Percentiles rank a stretch among this genome's conserved stretches.
Conservation (phyloP, 2,113 vertebrate species). For the Platichthys flesus region DNA sequence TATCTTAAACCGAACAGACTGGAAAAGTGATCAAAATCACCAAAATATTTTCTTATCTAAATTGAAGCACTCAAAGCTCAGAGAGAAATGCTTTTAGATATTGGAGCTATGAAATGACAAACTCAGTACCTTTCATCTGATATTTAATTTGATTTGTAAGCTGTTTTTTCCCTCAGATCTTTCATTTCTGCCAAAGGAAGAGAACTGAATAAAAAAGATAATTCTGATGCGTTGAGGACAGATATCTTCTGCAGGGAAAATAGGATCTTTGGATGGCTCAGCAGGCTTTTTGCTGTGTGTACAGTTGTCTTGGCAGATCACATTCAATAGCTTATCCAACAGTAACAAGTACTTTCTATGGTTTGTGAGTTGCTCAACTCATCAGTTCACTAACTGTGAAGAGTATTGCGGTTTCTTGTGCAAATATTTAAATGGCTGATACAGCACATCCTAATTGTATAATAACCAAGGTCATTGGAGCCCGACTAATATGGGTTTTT, state of each 20-base stretch:
- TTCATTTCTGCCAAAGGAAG: conserved; percentile 48
- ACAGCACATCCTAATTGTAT: not conserved
- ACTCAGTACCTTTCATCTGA: conserved; percentile 56
- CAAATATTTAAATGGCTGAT: not conserved
- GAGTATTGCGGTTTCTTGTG: not conserved
- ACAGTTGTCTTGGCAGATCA: conserved; percentile 28
- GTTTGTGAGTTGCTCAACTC: not conserved
- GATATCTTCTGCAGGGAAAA: conserved; percentile 45
- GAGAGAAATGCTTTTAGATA: conserved; percentile 46
- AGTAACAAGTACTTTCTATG: not conserved
- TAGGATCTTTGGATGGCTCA: conserved; percentile 27
- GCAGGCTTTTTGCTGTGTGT: conserved; percentile 19
- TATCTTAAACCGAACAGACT: conserved; percentile 32
- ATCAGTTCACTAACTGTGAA: conserved; percentile 12
- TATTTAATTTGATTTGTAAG: conserved; percentile 68
- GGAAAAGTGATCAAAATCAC: conserved; percentile 37
- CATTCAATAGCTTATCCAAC: conserved; percentile 19
- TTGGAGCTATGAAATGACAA: conserved; percentile 51
- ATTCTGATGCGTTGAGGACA: conserved; percentile 51
- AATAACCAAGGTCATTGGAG: not conserved
- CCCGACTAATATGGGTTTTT: no score
- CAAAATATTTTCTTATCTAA: conserved; percentile 69
- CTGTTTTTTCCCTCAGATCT: conserved; percentile 48
- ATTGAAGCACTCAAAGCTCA: conserved; percentile 58
- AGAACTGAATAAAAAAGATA: conserved; percentile 41